A percentile compares a stretch with the other conserved stretches of the same genome.
phyloP scores from a whole-genome alignment of 2,797 vertebrate genomes.

The Spinus olivaceus region DNA sequence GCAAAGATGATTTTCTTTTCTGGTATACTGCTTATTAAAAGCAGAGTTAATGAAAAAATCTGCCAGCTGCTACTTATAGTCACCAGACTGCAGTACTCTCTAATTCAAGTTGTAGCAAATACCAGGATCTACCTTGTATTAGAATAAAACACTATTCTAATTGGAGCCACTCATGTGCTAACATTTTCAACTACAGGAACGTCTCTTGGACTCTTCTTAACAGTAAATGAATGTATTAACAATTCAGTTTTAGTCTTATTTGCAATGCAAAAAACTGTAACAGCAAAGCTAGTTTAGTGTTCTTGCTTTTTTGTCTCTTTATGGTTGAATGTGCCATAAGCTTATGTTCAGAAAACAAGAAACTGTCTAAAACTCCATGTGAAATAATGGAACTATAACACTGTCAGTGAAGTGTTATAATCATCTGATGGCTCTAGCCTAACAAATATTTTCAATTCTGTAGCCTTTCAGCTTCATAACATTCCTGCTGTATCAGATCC shows the following conservation, averaged over 20 bases:
- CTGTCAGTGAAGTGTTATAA: neutral
- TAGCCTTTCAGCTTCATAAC: neutral
- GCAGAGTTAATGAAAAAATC: neutral
- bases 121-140: neutral
- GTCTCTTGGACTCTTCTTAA: neutral
- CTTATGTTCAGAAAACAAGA: neutral
- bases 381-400: neutral
- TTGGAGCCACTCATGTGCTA: neutral
- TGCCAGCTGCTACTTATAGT: neutral
- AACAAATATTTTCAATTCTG: neutral
- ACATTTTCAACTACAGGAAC: neutral
- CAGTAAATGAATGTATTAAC: neutral
- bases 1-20: neutral
- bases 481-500: neutral
- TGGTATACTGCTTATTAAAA: neutral
- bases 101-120: neutral
- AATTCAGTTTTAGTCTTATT: neutral
- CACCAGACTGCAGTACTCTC: neutral
- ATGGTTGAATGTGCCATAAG: neutral
- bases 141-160: neutral
- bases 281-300: neutral
- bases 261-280: neutral
- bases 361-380: neutral
- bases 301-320: neutral
- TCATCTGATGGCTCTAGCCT: neutral